A percentile compares a stretch with the other conserved stretches of the same genome.
Evolutionary conservation across 2,113 vertebrate species (phyloP).

Genomic region (Cercocebus atys): DNA sequence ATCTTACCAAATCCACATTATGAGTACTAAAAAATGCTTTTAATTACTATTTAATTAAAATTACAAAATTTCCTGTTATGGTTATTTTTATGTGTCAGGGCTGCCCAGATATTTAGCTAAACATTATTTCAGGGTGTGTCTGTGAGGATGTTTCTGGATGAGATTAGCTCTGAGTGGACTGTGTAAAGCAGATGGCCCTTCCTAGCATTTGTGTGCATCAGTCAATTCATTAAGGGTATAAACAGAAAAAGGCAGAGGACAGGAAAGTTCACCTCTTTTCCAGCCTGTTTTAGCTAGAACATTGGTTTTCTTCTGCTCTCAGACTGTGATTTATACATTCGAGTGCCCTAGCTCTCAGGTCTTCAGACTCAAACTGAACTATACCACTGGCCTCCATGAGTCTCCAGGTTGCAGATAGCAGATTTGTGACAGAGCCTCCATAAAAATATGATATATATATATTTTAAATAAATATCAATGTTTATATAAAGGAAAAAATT

Average conservation of each 20-base stretch:
- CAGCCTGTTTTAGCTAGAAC: background rate
- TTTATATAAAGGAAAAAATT: conserved; percentile 35
- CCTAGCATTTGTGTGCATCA: background rate
- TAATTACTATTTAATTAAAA: background rate
- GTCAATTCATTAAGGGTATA: background rate
- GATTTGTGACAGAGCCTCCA: background rate
- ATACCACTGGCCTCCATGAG: background rate
- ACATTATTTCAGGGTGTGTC: background rate
- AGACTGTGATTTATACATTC: background rate
- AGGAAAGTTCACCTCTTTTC: background rate
- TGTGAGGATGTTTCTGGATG: background rate
- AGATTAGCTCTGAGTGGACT: background rate
- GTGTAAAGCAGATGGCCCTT: background rate
- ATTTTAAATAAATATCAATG: no score
- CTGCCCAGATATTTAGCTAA: background rate
- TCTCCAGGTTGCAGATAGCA: background rate
- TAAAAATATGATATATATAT: no score
- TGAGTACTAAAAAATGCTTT: background rate
- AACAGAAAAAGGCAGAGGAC: background rate
- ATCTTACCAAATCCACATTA: background rate
- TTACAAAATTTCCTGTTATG: background rate
- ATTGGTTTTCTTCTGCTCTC: background rate
- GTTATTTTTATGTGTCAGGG: background rate
- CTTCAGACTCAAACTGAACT: background rate
- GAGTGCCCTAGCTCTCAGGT: background rate